Evolutionary conservation across 2,888 invertebrate species (phyloP), one percentile per base, ranked within the genome.

Genomic region (Trimorus sp.): DNA sequence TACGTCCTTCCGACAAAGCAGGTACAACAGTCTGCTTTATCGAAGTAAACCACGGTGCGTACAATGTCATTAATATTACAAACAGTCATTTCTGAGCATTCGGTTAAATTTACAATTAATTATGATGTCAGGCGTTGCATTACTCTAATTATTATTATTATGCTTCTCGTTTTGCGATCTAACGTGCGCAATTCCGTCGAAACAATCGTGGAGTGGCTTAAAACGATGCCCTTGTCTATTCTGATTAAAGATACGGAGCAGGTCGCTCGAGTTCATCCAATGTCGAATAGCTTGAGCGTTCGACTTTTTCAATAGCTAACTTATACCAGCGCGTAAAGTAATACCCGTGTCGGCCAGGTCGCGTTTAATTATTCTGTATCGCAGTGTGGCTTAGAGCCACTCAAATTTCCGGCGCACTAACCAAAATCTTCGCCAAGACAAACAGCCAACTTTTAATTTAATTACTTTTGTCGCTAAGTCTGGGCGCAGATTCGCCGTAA

Each of bases 401-500:
- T 26, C 16, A 42, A 38, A 49, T 59, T 59, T 59, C 42, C 56
- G 38, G 16, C 26, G 12, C n/a, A 7, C n/a, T 12, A 71, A 54
- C 73, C 56, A 58, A 65, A 74, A 74, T 58, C 26, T 48, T 58
- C 16, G 26, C 49, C 16, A 58, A 62, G 40, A 63, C 40, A 63
- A 73, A 58, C 56, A 58, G 7, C 11, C 26, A 74, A 74, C 59
- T 74, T 66, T 74, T 51, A 74, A 63, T 74, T 59, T 58, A 66
- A 74, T 74, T 74, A 59, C 74, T 51, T 74, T 66, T 66, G 58
- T 40, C 56, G 58, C 63, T 45, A 45, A 9, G 8, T 42, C 58
- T 58, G 26, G 49, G 49, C 51, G 63, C 58, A 58, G 51, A 51
- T 59, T 65, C 42, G 36, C 36, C 37, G 38, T 36, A 66, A 58